Percentiles rank a stretch among this genome's conserved stretches.
Conservation (phyloP, 2,888 invertebrate genomes). For the Atethmia centrago region DNA sequence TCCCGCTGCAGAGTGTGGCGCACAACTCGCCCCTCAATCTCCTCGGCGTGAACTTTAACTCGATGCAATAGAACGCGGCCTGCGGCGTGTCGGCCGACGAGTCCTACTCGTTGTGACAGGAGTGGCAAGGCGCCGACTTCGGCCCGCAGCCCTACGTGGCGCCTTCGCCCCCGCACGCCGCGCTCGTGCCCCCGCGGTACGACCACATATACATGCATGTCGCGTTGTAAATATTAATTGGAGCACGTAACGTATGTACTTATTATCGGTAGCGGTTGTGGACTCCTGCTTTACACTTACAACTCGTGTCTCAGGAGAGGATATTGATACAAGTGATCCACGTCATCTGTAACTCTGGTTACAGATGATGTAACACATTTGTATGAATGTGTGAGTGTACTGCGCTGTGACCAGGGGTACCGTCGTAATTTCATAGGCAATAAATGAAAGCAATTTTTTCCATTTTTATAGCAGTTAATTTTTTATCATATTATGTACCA, state of each 20-base stretch:
- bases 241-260: constrained; percentile 33
- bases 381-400: constrained; percentile 14
- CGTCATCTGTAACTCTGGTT: neutral
- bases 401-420: constrained; percentile 27
- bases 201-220: constrained; percentile 74
- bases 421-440: constrained; percentile 14
- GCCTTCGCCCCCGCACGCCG: constrained; percentile 60
- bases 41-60: constrained; percentile 94
- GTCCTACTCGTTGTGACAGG: constrained; percentile 84
- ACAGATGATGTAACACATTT: constrained; percentile 1
- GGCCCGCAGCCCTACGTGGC: constrained; percentile 60
- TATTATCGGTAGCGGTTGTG: constrained; percentile 52
- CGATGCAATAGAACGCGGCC: constrained; percentile 92
- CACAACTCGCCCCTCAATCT: constrained; percentile 92
- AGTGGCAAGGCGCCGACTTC: constrained; percentile 78
- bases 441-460: constrained; percentile 28
- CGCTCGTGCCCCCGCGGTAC: constrained; percentile 59
- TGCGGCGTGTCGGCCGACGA: constrained; percentile 78
- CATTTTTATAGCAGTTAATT: constrained; percentile 17
- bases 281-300: constrained; percentile 17
- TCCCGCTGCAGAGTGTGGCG: constrained; percentile 91
- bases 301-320: neutral
- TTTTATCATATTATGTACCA: constrained; percentile 27
- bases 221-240: constrained; percentile 74
- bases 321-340: neutral